Evolutionary conservation across 2,113 vertebrate genomes (phyloP).

Genomic region (Anas platyrhynchos): DNA sequence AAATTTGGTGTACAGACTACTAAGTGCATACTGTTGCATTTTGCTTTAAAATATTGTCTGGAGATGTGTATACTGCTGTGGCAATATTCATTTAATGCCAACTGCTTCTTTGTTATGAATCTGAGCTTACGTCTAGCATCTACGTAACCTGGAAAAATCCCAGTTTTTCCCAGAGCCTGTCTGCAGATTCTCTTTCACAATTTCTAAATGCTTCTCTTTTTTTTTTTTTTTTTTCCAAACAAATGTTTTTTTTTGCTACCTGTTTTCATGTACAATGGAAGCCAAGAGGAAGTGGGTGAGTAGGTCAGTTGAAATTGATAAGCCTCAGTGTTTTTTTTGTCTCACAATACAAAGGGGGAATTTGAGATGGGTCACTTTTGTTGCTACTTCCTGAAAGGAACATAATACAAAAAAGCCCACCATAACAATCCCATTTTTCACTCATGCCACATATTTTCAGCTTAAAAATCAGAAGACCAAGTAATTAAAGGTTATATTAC

Average conservation of each 20-base stretch:
- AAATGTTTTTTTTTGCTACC: not conserved
- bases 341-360: not conserved
- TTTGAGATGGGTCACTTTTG: not conserved
- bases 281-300: not conserved
- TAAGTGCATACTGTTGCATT: not conserved
- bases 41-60: not conserved
- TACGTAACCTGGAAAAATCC: not conserved
- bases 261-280: not conserved
- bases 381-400: not conserved
- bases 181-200: not conserved
- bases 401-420: not conserved
- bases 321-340: not conserved
- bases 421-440: not conserved
- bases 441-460: not conserved
- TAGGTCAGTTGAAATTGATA: not conserved
- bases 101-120: not conserved
- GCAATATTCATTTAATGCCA: not conserved
- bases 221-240: not conserved
- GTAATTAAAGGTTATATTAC: not conserved
- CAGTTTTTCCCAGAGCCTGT: not conserved
- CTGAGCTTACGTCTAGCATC: not conserved
- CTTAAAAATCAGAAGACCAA: not conserved
- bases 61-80: accelerated
- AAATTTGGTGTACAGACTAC: not conserved
- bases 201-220: not conserved